Conservation (phyloP, 2,888 invertebrate species). For the Alviniconcha strummeri region DNA sequence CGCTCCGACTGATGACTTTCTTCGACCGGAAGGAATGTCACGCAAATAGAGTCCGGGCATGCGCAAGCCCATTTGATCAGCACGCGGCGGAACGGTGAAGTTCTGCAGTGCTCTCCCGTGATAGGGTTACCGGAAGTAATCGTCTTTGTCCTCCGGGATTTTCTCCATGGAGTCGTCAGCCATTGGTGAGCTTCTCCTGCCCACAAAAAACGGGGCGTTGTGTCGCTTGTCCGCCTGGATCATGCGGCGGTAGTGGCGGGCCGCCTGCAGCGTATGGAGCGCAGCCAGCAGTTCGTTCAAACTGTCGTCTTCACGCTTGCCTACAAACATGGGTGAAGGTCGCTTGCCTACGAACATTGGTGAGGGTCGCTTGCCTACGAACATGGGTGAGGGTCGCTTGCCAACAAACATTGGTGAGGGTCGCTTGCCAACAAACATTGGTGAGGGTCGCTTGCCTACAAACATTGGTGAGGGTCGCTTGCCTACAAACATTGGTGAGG, state of each 20-base stretch:
- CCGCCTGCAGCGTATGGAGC: constrained; percentile 37
- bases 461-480: constrained; percentile 23
- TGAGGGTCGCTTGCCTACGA: constrained; percentile 25
- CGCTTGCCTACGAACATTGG: constrained; percentile 38
- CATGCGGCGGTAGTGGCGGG: constrained; percentile 32
- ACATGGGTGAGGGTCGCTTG: constrained; percentile 28
- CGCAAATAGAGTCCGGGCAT: neutral
- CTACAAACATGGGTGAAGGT: constrained; percentile 31
- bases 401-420: constrained; percentile 37
- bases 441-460: constrained; percentile 44
- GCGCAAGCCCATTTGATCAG: constrained; percentile 11
- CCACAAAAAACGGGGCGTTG: constrained; percentile 51
- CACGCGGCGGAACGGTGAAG: neutral
- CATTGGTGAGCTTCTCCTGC: constrained; percentile 38
- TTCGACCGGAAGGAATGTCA: neutral
- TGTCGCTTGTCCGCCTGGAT: constrained; percentile 45
- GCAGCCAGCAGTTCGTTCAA: constrained; percentile 45
- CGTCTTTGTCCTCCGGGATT: neutral
- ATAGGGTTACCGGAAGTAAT: constrained; percentile 18
- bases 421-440: constrained; percentile 50
- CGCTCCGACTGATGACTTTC: too few relatives aligned
- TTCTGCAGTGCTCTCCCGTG: too few relatives aligned
- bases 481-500: constrained; percentile 3
- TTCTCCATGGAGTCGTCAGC: constrained; percentile 2
- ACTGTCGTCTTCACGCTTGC: constrained; percentile 44